These are phyloP conservation scores for Magallana nippona DNA, from an alignment of 2,888 invertebrate species.

Conservation along the genomic window DNA sequence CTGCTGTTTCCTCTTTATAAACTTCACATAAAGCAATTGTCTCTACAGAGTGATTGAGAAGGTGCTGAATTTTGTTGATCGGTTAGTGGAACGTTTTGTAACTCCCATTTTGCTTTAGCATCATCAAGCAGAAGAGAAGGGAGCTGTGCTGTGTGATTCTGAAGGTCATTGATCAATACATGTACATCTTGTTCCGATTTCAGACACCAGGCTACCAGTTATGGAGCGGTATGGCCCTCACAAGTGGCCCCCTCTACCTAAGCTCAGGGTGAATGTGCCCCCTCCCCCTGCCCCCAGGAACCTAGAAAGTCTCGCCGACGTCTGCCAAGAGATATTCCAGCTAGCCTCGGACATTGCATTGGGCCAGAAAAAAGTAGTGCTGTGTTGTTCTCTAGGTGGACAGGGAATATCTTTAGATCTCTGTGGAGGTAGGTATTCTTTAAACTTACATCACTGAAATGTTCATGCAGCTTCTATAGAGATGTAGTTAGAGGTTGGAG, in stretches of 20 bases:
- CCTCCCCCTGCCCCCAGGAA: background rate
- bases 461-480: too few relatives aligned
- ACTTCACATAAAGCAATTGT: background rate
- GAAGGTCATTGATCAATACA: slow-evolving; percentile 28
- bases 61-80: background rate
- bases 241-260: slow-evolving; percentile 28
- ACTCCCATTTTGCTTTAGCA: background rate
- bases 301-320: slow-evolving; percentile 38
- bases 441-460: too few relatives aligned
- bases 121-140: background rate
- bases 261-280: slow-evolving; percentile 19
- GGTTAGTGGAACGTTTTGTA: background rate
- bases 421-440: slow-evolving; percentile 60
- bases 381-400: slow-evolving; percentile 58
- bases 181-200: background rate
- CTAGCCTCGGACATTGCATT: slow-evolving; percentile 29
- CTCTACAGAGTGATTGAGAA: background rate
- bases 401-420: slow-evolving; percentile 59
- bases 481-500: too few relatives aligned
- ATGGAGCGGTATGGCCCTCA: slow-evolving; percentile 42
- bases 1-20: background rate
- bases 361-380: slow-evolving; percentile 49
- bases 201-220: slow-evolving; percentile 34
- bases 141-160: background rate
- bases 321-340: slow-evolving; percentile 42